Conservation (phyloP, 2,113 vertebrate species). For the Trochalopteron elliotii region DNA sequence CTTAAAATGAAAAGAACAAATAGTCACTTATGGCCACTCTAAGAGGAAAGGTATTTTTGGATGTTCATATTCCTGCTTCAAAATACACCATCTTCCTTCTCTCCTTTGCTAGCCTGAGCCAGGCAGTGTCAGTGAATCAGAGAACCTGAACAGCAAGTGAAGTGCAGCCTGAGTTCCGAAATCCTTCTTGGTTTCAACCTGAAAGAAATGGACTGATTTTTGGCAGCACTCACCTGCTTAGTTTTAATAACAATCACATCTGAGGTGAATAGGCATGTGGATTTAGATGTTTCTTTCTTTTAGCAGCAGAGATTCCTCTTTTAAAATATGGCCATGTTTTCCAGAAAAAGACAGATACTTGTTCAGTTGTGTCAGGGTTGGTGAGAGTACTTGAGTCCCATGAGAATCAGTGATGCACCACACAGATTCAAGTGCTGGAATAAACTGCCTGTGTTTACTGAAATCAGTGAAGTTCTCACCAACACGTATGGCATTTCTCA, state of each 20-base stretch:
- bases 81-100: background rate
- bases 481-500: background rate
- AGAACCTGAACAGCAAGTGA: background rate
- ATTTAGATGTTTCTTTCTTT: background rate
- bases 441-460: background rate
- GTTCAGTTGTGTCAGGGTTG: background rate
- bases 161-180: background rate
- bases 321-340: background rate
- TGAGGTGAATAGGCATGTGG: background rate
- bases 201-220: background rate
- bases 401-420: background rate
- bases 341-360: background rate
- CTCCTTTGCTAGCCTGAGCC: background rate
- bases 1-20: background rate
- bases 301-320: background rate
- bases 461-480: background rate
- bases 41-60: conserved; percentile 10
- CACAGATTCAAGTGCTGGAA: background rate
- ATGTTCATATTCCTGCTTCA: background rate
- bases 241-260: background rate
- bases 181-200: background rate
- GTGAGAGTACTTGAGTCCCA: background rate
- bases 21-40: background rate
- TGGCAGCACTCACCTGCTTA: background rate
- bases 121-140: background rate